Conservation (phyloP, 1,140 invertebrate species). For the Drosophila guanche region DNA sequence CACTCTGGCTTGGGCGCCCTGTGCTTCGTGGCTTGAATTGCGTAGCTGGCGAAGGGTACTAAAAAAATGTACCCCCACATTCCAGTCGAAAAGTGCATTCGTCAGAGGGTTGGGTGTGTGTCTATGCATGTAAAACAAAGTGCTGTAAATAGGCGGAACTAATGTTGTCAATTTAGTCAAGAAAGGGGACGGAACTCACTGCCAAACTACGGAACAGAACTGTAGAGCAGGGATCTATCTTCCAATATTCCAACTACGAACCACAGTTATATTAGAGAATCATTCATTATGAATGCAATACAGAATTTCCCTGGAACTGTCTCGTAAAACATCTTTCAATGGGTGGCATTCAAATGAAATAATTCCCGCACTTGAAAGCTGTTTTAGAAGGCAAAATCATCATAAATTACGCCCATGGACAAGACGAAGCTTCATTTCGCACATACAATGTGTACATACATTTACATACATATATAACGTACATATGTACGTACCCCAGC, state of each 20-base stretch:
- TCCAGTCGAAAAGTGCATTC: slow-evolving; percentile 22
- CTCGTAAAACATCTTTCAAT: too few species aligned
- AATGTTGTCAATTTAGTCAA: slow-evolving; percentile 60
- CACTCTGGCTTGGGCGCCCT: slow-evolving; percentile 51
- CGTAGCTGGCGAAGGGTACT: slow-evolving; percentile 61
- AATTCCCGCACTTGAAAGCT: neutral
- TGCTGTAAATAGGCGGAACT: slow-evolving; percentile 63
- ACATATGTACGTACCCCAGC: slow-evolving; percentile 14
- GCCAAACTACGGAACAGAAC: slow-evolving; percentile 2
- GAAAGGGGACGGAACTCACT: neutral
- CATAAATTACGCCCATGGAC: slow-evolving; percentile 32
- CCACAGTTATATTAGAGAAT: neutral
- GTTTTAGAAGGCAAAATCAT: slow-evolving; percentile 27
- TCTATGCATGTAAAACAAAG: slow-evolving; percentile 52
- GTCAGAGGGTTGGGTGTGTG: neutral
- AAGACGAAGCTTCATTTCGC: neutral
- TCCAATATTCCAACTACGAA: neutral
- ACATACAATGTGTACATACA: neutral
- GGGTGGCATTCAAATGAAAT: neutral
- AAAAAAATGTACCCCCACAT: slow-evolving; percentile 17
- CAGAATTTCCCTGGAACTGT: too few species aligned
- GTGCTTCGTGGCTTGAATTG: slow-evolving; percentile 52
- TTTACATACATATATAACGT: slow-evolving; percentile 20
- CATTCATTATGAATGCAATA: neutral
- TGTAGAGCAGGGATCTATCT: slow-evolving; percentile 16